These are phyloP conservation scores for Ariolimax columbianus DNA, from an alignment of 2,888 invertebrate genomes.

Conservation along the genomic window DNA sequence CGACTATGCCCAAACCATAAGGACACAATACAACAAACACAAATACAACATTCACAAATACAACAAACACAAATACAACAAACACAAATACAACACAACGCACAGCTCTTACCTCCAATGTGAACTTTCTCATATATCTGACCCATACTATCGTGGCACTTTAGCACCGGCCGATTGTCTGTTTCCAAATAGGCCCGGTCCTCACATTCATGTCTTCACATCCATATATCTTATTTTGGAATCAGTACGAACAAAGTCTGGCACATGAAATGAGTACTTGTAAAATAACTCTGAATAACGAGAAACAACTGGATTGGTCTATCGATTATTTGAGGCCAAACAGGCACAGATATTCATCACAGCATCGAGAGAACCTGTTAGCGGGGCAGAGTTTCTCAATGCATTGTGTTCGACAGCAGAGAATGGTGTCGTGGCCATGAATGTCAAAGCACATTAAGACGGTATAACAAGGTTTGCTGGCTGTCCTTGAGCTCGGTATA, in stretches of 20 bases:
- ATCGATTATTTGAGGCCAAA: constrained; percentile 6
- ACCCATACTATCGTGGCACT: constrained; percentile 38
- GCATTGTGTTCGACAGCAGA: not conserved
- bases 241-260: not conserved
- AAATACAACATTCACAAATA: too few species aligned
- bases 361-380: not conserved
- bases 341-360: not conserved
- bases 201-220: not conserved
- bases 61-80: too few species aligned
- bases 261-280: constrained; percentile 8
- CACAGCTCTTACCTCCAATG: constrained; percentile 51
- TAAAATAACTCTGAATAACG: not conserved
- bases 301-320: not conserved
- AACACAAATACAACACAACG: constrained; percentile 15
- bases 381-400: too few species aligned
- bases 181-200: not conserved
- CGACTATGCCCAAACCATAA: too few species aligned
- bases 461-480: not conserved
- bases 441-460: not conserved
- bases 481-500: not conserved
- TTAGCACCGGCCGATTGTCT: not conserved
- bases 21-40: too few species aligned
- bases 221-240: not conserved
- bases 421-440: not conserved
- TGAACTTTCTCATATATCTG: constrained; percentile 53